Percentiles rank a stretch among this genome's conserved stretches.
Conservation (phyloP, 2,797 vertebrate genomes). For the Eurystomus glaucurus region DNA sequence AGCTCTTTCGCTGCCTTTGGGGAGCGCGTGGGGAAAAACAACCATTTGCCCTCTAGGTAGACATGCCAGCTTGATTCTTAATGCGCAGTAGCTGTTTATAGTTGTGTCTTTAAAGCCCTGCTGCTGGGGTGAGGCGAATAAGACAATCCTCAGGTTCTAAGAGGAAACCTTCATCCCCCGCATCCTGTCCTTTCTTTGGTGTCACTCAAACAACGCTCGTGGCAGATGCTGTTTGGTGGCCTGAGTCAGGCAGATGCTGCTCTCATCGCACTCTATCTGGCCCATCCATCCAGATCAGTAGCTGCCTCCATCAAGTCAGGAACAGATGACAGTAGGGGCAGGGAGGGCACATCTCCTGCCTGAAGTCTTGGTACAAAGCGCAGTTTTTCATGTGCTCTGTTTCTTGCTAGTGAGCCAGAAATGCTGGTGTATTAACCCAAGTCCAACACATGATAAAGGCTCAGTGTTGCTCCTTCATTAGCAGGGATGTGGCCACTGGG, state of each 20-base stretch:
- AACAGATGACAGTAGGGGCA: background rate
- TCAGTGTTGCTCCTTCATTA: background rate
- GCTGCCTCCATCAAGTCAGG: background rate
- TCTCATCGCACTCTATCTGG: background rate
- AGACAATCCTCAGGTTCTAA: background rate
- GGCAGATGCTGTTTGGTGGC: background rate
- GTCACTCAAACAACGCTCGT: background rate
- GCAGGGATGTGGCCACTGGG: background rate
- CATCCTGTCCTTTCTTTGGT: background rate
- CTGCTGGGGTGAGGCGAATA: background rate
- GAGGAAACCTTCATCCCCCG: background rate
- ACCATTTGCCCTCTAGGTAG: background rate
- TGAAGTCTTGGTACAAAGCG: background rate
- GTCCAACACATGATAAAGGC: rapidly evolving
- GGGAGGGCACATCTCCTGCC: background rate
- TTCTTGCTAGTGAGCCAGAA: background rate
- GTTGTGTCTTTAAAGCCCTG: background rate
- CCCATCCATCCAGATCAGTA: background rate
- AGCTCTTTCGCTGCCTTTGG: background rate
- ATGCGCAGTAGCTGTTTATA: background rate
- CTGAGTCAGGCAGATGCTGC: background rate
- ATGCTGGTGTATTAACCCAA: background rate
- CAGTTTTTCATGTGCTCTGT: background rate
- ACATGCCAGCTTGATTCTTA: background rate
- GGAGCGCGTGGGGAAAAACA: too few relatives aligned